phyloP scores from a whole-genome alignment of 1,140 invertebrate species.

The Doryteuthis pealeii region DNA sequence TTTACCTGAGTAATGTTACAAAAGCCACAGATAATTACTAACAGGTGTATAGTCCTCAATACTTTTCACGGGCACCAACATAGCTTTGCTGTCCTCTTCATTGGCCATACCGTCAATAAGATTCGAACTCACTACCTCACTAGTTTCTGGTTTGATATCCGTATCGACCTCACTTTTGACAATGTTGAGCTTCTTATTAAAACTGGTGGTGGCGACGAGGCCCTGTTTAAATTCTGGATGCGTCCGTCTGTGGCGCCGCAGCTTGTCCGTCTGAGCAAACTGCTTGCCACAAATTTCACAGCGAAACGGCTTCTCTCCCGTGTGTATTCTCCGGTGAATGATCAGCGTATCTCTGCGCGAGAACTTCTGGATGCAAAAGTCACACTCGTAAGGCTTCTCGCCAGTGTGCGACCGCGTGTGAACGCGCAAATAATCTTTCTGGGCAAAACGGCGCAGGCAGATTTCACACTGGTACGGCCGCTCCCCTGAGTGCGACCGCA shows the following conservation, averaged over 20 bases:
- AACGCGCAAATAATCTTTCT: conserved; percentile 30
- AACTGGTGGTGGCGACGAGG: not conserved
- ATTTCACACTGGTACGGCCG: conserved; percentile 87
- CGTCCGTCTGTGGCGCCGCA: conserved; percentile 82
- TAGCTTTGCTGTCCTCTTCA: not conserved
- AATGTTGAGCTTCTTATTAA: too few species aligned
- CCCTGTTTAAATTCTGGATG: conserved; percentile 89
- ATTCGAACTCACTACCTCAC: too few species aligned
- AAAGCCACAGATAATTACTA: not conserved
- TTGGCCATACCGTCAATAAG: not conserved
- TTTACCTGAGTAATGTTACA: too few species aligned
- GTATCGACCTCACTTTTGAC: too few species aligned
- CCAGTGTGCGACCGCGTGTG: conserved; percentile 40
- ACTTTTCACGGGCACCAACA: not conserved
- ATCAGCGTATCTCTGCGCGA: conserved; percentile 10
- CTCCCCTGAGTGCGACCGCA: conserved; percentile 54
- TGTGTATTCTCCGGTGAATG: conserved; percentile 26
- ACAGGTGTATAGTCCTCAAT: not conserved
- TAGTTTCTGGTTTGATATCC: too few species aligned
- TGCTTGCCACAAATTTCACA: conserved; percentile 74
- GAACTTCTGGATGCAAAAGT: conserved; percentile 63
- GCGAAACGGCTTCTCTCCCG: conserved; percentile 39
- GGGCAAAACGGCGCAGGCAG: conserved; percentile 67
- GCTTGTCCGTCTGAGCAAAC: conserved; percentile 22
- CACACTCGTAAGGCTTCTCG: conserved; percentile 25